Base-by-base conservation (phyloP, 2,888 invertebrate species). In the Ornithoptera alexandrae region DNA sequence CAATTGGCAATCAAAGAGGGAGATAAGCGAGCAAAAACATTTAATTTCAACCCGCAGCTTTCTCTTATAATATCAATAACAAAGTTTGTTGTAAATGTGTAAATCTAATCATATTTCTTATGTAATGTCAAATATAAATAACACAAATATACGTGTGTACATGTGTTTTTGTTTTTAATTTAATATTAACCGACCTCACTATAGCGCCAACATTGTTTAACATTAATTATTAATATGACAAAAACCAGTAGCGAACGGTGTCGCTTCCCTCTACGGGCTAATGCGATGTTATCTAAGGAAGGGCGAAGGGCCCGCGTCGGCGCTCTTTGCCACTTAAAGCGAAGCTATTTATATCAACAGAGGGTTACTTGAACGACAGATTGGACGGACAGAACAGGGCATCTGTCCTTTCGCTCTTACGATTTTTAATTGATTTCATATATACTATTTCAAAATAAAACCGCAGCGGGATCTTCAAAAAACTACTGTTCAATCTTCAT, bases 301-400 rank as follows among this genome's bases (percentile, higher is more conserved):
- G 83, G 82, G 80, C 79, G 85, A 87, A 87, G 90, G 87, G 85
- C 81, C 83, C 79, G 76, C 79, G 86, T 78, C 89, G 91, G 89
- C 87, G 84, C 83, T 84, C 89, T 89, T 90, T 88, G 83, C 90
- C 88, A 89, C 90, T 91, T 92, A 85, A 87, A 89, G 83, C 81
- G 83, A 81, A 58, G 84, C 91, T 92, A 92, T 92, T 91, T 90
- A 91, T 92, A 91, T 86, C 86, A 80, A 74, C 74, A 74, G 80
- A 78, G 82, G 82, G 81, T 83, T 82, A 79, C 78, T 79, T 75
- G 82, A 79, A 80, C 82, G 84, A 84, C 83, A 84, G 81, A 80
- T 84, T 81, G 82, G 82, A 76, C 77, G 81, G 78, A 80, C 79
- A 78, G 76, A 78, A 74, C 77, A 77, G 74, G 84, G 81, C 90